These are phyloP conservation scores for Rhynchonycteris naso DNA, from an alignment of 2,797 vertebrate genomes.

Conservation along the genomic window DNA sequence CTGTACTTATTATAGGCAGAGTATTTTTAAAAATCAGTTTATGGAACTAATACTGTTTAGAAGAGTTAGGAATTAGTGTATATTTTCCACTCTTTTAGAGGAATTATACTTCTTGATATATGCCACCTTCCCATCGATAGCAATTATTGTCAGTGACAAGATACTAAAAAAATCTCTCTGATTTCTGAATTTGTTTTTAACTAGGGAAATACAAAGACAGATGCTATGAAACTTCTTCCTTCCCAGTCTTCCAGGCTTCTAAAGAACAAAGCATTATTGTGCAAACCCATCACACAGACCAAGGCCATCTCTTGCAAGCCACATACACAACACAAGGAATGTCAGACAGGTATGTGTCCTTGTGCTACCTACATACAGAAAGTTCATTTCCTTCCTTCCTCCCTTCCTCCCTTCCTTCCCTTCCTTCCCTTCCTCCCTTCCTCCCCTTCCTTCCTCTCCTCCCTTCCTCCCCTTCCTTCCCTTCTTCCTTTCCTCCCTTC, in stretches of 20 bases:
- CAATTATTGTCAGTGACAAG: conserved; percentile 56
- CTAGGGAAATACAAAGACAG: conserved; percentile 90
- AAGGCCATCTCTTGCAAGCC: conserved; percentile 95
- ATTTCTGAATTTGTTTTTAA: conserved; percentile 70
- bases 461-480: no score
- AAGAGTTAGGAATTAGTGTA: conserved; percentile 35
- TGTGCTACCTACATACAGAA: not conserved
- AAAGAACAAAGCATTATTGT: conserved; percentile 97
- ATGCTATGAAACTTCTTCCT: conserved; percentile 85
- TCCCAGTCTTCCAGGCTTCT: conserved; percentile 90
- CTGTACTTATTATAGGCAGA: not conserved
- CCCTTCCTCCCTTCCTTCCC: no score
- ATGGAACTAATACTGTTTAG: conserved; percentile 21
- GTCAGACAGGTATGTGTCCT: conserved; percentile 92
- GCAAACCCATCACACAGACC: conserved; percentile 95
- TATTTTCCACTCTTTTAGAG: conserved; percentile 47
- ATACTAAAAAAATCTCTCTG: conserved; percentile 46
- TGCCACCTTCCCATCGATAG: conserved; percentile 33
- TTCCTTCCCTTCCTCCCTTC: no score
- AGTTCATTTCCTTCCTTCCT: not conserved
- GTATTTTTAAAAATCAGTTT: conserved; percentile 26
- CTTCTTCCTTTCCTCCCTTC: no score
- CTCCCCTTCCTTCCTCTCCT: no score
- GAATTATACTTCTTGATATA: conserved; percentile 40
- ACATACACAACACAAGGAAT: conserved; percentile 89